Conservation (phyloP, 1,140 invertebrate species). For the Ips typographus region DNA sequence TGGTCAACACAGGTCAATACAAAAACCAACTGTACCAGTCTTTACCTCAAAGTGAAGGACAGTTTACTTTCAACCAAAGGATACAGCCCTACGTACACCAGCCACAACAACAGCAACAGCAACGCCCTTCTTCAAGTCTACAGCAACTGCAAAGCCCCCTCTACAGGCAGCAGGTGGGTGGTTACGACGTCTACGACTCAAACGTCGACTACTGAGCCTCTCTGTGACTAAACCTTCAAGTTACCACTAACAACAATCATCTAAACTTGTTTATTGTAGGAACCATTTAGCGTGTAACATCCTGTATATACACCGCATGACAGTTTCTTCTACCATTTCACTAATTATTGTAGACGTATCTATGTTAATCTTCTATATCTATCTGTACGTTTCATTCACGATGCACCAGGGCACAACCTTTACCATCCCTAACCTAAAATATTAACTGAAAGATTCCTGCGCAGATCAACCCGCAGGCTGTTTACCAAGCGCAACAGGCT, state of each 20-base stretch:
- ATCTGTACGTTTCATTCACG: neutral
- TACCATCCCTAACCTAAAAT: neutral
- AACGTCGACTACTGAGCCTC: slow-evolving; percentile 19
- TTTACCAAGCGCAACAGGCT: slow-evolving; percentile 70
- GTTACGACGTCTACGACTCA: slow-evolving; percentile 31
- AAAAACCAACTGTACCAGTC: slow-evolving; percentile 77
- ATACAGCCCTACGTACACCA: slow-evolving; percentile 72
- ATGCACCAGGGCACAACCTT: neutral
- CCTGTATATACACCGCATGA: too few relatives aligned
- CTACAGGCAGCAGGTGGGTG: slow-evolving; percentile 48
- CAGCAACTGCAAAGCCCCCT: slow-evolving; percentile 49
- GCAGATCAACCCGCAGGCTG: slow-evolving; percentile 55
- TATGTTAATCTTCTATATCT: too few relatives aligned
- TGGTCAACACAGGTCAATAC: slow-evolving; percentile 57
- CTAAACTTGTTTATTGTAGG: too few relatives aligned
- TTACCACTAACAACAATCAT: neutral
- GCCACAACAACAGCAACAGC: slow-evolving; percentile 48
- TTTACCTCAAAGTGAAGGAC: slow-evolving; percentile 70
- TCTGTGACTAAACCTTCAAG: neutral
- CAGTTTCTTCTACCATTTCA: too few relatives aligned
- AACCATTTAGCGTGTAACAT: too few relatives aligned
- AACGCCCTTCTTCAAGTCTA: slow-evolving; percentile 54
- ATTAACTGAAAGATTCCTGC: neutral
- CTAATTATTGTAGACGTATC: too few relatives aligned
- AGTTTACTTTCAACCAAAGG: slow-evolving; percentile 69